Evolutionary conservation across 1,140 invertebrate genomes (phyloP), one percentile per base, ranked within the genome.

Genomic region (Microplitis mediator): DNA sequence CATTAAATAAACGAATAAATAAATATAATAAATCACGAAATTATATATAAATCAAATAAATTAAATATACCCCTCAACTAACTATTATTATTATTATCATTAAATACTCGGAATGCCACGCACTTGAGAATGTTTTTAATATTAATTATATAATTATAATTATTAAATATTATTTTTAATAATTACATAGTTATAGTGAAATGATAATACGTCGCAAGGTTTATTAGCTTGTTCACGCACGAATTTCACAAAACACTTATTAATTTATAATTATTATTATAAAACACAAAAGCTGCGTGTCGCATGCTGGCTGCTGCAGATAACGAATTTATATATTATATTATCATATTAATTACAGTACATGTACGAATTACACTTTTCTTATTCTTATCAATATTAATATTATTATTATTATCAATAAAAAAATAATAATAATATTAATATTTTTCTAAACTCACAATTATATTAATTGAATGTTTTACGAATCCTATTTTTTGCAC

Each of bases 401-500:
- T 74, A 74, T 72, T 73, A 50, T 67, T 51, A 75, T 67, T 45
- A 76, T 71, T 60, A 66, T 58, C 31, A 54, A 52, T 54, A 54
- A 9, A 13, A 35, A 32, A 11, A 65, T 67, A 16, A 45, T 45
- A 8, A 45, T 45, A 11, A 45, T 45, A 9, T 9, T 9, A 39
- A 45, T 45, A 0, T 45, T 45, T 11, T 9, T 45, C 0, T 6
- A 45, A 45, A 45, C 3, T 45, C 39, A 45, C 39, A 23, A 23
- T 23, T 45, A 45, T 8, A 45, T 45, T 45, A 45, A 45, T 45
- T 45, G 39, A 78, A 79, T 79, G 74, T 75, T 71, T 66, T 36
- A 72, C 63, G 54, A 70, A 75, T 76, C 56, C 60, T 74, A 74
- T 73, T 79, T 39, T 68, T 81, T 81, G 77, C 79, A 82, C 78